A percentile compares a stretch with the other conserved stretches of the same genome.
Conservation (phyloP, 2,888 invertebrate species). For the Caenorhabditis japonica region DNA sequence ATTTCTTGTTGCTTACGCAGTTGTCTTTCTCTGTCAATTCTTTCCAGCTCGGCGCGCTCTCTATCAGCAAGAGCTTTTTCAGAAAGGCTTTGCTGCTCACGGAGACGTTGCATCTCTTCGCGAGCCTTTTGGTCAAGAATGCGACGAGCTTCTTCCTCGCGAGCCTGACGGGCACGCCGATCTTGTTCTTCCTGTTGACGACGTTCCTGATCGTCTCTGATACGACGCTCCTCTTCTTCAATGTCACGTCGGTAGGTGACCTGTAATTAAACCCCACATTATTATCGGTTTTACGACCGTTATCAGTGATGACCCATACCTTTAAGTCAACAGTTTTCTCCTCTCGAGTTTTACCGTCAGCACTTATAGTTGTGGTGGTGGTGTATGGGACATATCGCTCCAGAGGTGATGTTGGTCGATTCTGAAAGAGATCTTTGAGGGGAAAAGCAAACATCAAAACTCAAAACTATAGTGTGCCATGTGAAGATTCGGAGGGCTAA, state of each 20-base stretch:
- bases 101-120: conserved; percentile 69
- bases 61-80: conserved; percentile 68
- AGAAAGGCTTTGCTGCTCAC: conserved; percentile 65
- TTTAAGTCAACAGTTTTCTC: conserved; percentile 63
- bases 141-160: conserved; percentile 72
- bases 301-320: conserved; percentile 37
- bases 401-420: conserved; percentile 56
- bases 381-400: conserved; percentile 63
- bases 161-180: conserved; percentile 65
- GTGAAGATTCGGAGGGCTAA: too few species aligned
- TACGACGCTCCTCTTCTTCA: conserved; percentile 75
- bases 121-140: conserved; percentile 68
- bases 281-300: conserved; percentile 21
- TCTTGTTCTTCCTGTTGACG: conserved; percentile 55
- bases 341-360: conserved; percentile 62
- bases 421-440: conserved; percentile 53
- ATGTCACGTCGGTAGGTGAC: conserved; percentile 64
- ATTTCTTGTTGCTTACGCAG: conserved; percentile 60
- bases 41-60: conserved; percentile 67
- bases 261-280: conserved; percentile 26
- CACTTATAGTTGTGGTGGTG: conserved; percentile 41
- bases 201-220: conserved; percentile 69
- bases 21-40: conserved; percentile 62
- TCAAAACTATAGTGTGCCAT: too few species aligned
- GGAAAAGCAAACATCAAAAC: conserved; percentile 18